Conservation (phyloP, 1,140 invertebrate species). For the Zaprionus taronus region DNA sequence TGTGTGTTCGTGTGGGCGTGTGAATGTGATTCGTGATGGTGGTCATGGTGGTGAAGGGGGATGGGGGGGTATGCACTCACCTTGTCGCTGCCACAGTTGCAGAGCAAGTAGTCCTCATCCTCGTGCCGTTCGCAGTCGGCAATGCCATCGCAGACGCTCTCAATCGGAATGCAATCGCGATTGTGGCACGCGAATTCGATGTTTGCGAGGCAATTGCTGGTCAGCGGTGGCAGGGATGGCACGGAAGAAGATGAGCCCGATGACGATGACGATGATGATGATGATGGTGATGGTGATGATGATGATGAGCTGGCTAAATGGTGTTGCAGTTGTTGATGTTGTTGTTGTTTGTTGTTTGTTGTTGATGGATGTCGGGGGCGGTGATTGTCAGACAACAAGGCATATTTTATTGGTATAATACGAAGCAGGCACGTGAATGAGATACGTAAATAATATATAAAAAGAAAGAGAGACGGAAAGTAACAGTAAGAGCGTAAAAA, state of each 20-base stretch:
- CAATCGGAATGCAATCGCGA: slow-evolving; percentile 85
- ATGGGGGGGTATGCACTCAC: slow-evolving; percentile 56
- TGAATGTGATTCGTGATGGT: neutral
- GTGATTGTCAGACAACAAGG: slow-evolving; percentile 61
- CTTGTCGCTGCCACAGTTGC: slow-evolving; percentile 84
- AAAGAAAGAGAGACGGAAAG: slow-evolving; percentile 53
- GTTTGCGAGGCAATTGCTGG: slow-evolving; percentile 74
- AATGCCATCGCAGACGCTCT: slow-evolving; percentile 91
- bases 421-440: slow-evolving; percentile 41
- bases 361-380: slow-evolving; percentile 42
- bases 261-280: slow-evolving; percentile 28
- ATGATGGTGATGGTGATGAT: slow-evolving; percentile 22
- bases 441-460: slow-evolving; percentile 39
- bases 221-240: slow-evolving; percentile 20
- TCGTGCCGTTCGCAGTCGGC: slow-evolving; percentile 92
- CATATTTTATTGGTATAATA: slow-evolving; percentile 56
- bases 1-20: slow-evolving; percentile 19
- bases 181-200: slow-evolving; percentile 85
- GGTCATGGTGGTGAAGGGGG: neutral
- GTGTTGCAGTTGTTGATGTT: slow-evolving; percentile 33
- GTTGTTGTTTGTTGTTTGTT: slow-evolving; percentile 26
- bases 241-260: slow-evolving; percentile 7
- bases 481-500: slow-evolving; percentile 33
- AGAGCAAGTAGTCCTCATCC: slow-evolving; percentile 88
- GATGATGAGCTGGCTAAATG: slow-evolving; percentile 61